phyloP scores from a whole-genome alignment of 1,140 invertebrate species.

The Drosophila repletoides region DNA sequence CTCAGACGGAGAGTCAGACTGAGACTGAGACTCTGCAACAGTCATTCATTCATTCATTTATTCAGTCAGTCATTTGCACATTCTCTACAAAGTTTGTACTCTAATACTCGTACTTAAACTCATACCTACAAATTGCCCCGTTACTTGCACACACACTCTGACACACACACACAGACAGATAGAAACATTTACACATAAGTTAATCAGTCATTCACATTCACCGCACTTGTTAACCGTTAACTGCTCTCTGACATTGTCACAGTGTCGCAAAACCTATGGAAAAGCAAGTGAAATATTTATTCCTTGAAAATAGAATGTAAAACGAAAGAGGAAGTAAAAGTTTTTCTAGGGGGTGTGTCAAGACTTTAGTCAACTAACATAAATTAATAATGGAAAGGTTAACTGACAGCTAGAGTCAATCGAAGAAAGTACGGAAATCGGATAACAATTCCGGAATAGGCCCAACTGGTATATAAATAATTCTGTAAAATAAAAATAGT shows the following conservation, averaged over 20 bases:
- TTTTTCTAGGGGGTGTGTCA: neutral
- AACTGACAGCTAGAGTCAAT: no score
- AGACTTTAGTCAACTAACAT: no score
- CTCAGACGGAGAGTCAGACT: no score
- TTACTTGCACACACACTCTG: conserved; percentile 13
- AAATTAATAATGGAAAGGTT: no score
- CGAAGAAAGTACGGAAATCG: no score
- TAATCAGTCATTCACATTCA: conserved; percentile 57
- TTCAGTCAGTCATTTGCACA: conserved; percentile 39
- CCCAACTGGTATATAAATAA: no score
- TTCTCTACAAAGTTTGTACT: conserved; percentile 26
- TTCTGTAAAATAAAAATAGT: no score
- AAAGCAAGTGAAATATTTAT: neutral
- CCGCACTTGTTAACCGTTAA: conserved; percentile 35
- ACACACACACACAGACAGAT: conserved; percentile 1
- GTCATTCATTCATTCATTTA: conserved; percentile 32
- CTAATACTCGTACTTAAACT: conserved; percentile 3
- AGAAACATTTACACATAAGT: conserved; percentile 3
- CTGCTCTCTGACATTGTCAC: conserved; percentile 50
- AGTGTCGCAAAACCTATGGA: conserved; percentile 25
- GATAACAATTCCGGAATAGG: no score
- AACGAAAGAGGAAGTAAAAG: conserved; percentile 27
- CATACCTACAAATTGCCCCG: conserved; percentile 9
- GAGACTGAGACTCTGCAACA: neutral
- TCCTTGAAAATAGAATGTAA: conserved; percentile 28